Conservation (phyloP, 53 echinoderm and acorn worm genomes). For the Patiria pectinifera region DNA sequence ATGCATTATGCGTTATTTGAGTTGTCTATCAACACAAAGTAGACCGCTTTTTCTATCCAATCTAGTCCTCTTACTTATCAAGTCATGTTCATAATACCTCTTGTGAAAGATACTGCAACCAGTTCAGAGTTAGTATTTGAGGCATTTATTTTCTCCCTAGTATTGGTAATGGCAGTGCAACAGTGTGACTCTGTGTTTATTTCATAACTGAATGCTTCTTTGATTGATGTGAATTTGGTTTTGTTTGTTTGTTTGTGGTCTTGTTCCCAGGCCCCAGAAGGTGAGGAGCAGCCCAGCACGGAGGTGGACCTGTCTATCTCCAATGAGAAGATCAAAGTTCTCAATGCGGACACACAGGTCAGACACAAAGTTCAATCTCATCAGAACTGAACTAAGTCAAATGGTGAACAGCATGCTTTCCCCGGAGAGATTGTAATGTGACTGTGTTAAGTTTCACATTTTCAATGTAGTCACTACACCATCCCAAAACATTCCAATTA, state of each 20-base stretch:
- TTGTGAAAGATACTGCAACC: no score
- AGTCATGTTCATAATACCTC: background rate
- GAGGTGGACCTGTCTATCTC: slow-evolving; percentile 99
- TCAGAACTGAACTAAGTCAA: background rate
- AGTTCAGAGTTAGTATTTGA: background rate
- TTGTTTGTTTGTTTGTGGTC: slow-evolving; percentile 25
- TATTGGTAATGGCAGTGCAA: background rate
- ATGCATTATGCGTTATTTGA: no score
- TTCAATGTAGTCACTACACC: no score
- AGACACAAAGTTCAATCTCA: background rate
- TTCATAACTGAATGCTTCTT: background rate
- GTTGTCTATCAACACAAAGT: no score
- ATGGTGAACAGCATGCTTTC: no score
- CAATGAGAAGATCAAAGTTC: slow-evolving; percentile 94
- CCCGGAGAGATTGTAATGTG: no score
- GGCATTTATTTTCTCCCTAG: background rate
- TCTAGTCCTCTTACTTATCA: no score
- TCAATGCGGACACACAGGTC: slow-evolving; percentile 99
- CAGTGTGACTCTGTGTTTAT: background rate
- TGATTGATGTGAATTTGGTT: background rate
- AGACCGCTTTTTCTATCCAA: no score
- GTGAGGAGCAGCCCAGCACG: slow-evolving; percentile 98
- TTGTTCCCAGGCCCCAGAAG: slow-evolving; percentile 87
- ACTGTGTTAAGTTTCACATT: no score
- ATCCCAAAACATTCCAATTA: no score